These are phyloP conservation scores for Melanocharis versteri DNA, from an alignment of 2,113 vertebrate genomes.

Conservation along the genomic window DNA sequence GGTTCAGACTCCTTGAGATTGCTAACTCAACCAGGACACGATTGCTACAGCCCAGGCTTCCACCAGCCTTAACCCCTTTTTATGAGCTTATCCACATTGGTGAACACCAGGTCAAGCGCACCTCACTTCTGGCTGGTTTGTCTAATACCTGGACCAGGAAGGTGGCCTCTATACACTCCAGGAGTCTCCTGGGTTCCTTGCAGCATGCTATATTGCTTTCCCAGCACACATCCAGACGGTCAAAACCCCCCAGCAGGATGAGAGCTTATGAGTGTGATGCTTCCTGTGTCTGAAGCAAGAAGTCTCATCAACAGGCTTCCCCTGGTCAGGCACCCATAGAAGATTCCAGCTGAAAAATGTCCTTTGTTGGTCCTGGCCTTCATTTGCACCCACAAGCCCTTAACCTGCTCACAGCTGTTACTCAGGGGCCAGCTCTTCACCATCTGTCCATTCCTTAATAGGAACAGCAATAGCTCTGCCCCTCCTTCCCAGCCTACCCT, in stretches of 20 bases:
- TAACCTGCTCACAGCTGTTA: not conserved
- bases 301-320: not conserved
- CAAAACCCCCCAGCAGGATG: not conserved
- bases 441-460: no score
- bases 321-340: not conserved
- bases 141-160: not conserved
- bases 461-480: not conserved
- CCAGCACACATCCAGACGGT: not conserved
- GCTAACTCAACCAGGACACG: not conserved
- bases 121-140: not conserved
- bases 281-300: not conserved
- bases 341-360: not conserved
- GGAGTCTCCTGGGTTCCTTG: not conserved
- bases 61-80: not conserved
- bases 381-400: not conserved
- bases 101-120: not conserved
- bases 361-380: not conserved
- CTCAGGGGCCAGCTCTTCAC: not conserved
- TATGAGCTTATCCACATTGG: not conserved
- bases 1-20: no score
- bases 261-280: not conserved
- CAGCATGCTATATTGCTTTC: not conserved
- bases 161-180: not conserved
- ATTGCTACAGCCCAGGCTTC: not conserved
- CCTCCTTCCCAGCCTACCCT: not conserved